These are phyloP conservation scores for Drosophila greeni DNA, from an alignment of 2,888 invertebrate genomes.

Conservation along the genomic window DNA sequence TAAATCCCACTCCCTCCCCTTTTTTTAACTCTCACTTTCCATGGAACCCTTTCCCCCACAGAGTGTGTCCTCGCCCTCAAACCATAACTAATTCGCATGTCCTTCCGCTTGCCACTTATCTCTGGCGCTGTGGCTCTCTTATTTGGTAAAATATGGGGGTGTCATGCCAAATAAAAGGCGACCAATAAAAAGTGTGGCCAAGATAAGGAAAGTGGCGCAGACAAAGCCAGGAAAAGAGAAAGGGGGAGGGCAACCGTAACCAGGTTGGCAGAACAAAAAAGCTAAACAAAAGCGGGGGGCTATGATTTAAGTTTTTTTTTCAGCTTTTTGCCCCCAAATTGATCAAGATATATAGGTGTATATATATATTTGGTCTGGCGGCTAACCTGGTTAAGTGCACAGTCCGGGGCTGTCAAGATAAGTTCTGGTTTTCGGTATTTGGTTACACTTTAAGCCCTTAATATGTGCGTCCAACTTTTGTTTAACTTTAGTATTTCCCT, in stretches of 20 bases:
- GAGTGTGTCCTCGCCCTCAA: background rate
- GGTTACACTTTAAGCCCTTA: constrained; percentile 37
- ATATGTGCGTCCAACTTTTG: constrained; percentile 43
- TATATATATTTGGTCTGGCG: constrained; percentile 8
- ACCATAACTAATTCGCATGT: constrained; percentile 43
- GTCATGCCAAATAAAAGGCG: constrained; percentile 64
- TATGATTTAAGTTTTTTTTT: constrained; percentile 54
- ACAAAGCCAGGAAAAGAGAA: constrained; percentile 21
- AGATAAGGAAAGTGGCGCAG: constrained; percentile 64
- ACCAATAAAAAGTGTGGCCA: constrained; percentile 68
- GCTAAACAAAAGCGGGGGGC: constrained; percentile 37
- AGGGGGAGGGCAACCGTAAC: constrained; percentile 16
- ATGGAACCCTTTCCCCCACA: background rate
- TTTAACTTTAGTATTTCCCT: constrained; percentile 43
- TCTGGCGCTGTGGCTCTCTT: constrained; percentile 18
- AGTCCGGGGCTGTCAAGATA: constrained; percentile 40
- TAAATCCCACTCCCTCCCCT: background rate
- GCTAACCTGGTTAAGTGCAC: constrained; percentile 44
- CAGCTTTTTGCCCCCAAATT: constrained; percentile 27
- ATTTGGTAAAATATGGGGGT: constrained; percentile 60
- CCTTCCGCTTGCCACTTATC: constrained; percentile 41
- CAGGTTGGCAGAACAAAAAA: constrained; percentile 19
- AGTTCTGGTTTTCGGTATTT: constrained; percentile 19
- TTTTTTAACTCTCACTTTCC: constrained; percentile 16
- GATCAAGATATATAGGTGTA: constrained; percentile 41